These are phyloP conservation scores for Athetis lepigone DNA, from an alignment of 2,888 invertebrate genomes.

Conservation along the genomic window DNA sequence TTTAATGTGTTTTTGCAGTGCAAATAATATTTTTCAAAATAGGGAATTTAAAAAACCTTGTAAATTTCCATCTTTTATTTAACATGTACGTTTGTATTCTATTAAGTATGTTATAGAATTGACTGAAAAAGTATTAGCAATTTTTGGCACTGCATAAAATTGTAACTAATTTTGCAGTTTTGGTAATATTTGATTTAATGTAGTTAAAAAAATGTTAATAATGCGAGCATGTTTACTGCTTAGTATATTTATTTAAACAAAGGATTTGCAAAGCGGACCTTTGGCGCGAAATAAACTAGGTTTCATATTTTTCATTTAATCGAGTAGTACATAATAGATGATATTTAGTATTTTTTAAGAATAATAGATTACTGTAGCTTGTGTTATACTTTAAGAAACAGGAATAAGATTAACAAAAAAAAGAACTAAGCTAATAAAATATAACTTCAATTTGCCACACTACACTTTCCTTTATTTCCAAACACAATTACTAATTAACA, in stretches of 20 bases:
- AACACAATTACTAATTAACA: neutral
- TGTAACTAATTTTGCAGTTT: neutral
- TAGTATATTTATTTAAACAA: neutral
- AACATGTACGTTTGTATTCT: too few species aligned
- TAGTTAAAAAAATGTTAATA: too few species aligned
- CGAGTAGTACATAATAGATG: neutral
- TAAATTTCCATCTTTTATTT: too few species aligned
- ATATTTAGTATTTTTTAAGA: neutral
- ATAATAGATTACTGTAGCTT: neutral
- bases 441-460: neutral
- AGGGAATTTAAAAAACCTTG: too few species aligned
- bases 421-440: too few species aligned
- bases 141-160: too few species aligned
- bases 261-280: neutral
- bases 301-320: too few species aligned
- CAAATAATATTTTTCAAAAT: neutral
- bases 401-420: neutral
- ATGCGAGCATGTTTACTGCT: too few species aligned
- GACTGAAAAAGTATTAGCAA: too few species aligned
- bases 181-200: neutral
- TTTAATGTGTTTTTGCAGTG: constrained; percentile 25
- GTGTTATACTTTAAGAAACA: constrained; percentile 8
- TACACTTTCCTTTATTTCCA: neutral
- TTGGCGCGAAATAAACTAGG: constrained; percentile 21
- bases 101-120: too few species aligned